Base-by-base conservation (phyloP, 2,888 invertebrate genomes). In the Panopea generosa region DNA sequence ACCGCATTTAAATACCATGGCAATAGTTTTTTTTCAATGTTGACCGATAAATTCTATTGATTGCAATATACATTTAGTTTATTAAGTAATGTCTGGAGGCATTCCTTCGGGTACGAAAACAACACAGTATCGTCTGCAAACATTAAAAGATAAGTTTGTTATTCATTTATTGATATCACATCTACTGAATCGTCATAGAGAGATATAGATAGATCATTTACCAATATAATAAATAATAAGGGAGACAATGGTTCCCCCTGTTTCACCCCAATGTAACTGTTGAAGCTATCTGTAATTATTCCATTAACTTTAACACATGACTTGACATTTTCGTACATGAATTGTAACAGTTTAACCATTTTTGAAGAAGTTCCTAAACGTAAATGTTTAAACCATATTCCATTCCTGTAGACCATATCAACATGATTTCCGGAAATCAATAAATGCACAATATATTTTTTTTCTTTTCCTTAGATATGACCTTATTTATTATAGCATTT, bases 241-340 rank as follows among this genome's bases (percentile, higher is more conserved):
- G 71, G 71, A 45, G 63, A 72, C 16, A 72, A 40, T 1, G 71
- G 16, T 45, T 72, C 65, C 2, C 59, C 53, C 33, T 72, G 71
- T 47, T 72, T 63, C 2, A 72, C 71, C n/a, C 65, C 59, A 24
- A 65, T 53, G 57, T 53, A 47, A 59, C 65, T 72, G 11, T 65
- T 26, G n/a, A 60, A 72, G 14, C 38, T 47, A 45, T 52, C 65
- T 6, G 65, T 52, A 0, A 59, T 11, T 9, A 14, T 18, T 4
- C 59, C 59, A 45, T 65, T 59, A 14, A 24, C 40, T 43, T 49
- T 49, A 1, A 59, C 49, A 53, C 55, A 59, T n/a, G 59, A 24
- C 11, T 43, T 43, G 59, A n/a, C n/a, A n/a, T n/a, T n/a, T 3
- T 14, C 14, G 50, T 72, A 65, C 18, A 72, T 57, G 9, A 29